A percentile compares a stretch with the other conserved stretches of the same genome.
These are phyloP conservation scores for Amphiura filiformis DNA, from an alignment of 35 echinoderm and acorn worm species.

Conservation along the genomic window DNA sequence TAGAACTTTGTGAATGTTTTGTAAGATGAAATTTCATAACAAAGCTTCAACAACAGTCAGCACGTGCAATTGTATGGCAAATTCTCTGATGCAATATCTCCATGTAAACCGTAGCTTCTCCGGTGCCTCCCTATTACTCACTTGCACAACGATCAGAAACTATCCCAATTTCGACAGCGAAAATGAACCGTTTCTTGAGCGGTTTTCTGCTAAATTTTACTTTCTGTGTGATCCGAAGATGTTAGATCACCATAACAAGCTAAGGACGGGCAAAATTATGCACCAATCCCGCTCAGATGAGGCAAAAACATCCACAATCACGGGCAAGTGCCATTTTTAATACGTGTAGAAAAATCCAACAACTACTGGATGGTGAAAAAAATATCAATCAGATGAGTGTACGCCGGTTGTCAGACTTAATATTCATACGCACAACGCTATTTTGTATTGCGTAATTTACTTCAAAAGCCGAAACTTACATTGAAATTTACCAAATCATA, in stretches of 20 bases:
- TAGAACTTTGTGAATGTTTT: background rate
- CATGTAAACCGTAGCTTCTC: background rate
- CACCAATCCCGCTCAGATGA: slow-evolving; percentile 40
- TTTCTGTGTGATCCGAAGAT: slow-evolving; percentile 4
- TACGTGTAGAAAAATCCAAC: background rate
- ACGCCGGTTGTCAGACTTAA: background rate
- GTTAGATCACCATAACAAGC: background rate
- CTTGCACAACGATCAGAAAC: background rate
- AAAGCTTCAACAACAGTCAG: background rate
- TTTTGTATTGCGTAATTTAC: slow-evolving; percentile 23
- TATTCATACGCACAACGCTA: background rate
- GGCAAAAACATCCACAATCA: background rate
- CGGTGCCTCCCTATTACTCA: background rate
- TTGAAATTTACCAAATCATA: background rate
- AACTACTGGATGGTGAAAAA: background rate
- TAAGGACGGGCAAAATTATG: slow-evolving; percentile 17
- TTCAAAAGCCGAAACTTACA: background rate
- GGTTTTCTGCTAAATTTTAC: background rate
- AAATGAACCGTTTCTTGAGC: background rate
- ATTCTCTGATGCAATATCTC: background rate
- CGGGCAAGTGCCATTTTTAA: background rate
- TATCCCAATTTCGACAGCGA: background rate
- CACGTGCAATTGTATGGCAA: slow-evolving; percentile 2
- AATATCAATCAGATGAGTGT: background rate
- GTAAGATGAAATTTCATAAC: background rate